Percentiles rank a stretch among this genome's conserved stretches.
These are phyloP conservation scores for Batillaria attramentaria DNA, from an alignment of 1,140 invertebrate genomes.

Conservation along the genomic window DNA sequence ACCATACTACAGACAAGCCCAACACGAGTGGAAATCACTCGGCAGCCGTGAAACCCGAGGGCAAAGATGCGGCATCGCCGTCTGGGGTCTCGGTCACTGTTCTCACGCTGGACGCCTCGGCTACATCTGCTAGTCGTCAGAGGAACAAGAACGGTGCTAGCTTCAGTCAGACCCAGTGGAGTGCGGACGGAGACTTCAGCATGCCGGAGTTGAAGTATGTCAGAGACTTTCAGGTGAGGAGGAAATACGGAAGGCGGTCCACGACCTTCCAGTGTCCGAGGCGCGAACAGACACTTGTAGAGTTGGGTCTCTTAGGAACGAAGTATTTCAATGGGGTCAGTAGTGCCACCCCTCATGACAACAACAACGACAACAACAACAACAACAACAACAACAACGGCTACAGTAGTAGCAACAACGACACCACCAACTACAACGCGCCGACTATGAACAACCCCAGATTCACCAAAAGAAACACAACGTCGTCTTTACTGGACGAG, in stretches of 20 bases:
- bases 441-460: neutral
- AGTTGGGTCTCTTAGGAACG: constrained; percentile 11
- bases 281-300: neutral
- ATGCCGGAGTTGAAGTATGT: constrained; percentile 10
- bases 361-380: neutral
- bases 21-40: too few species aligned
- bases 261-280: neutral
- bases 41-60: too few species aligned
- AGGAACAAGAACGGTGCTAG: neutral
- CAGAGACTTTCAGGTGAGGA: constrained; percentile 14
- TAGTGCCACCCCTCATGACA: too few species aligned
- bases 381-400: neutral
- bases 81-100: constrained; percentile 9
- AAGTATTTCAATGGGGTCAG: neutral
- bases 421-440: neutral
- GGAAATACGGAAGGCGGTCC: neutral
- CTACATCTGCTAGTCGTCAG: neutral
- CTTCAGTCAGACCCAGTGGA: too few species aligned
- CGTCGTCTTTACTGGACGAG: neutral
- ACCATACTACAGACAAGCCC: too few species aligned
- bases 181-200: neutral
- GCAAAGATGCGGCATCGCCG: too few species aligned
- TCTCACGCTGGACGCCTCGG: constrained; percentile 13
- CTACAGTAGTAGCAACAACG: neutral
- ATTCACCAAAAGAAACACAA: neutral